Evolutionary conservation across 2,113 vertebrate genomes (phyloP).

Genomic region (Gnathonemus longibarbis): DNA sequence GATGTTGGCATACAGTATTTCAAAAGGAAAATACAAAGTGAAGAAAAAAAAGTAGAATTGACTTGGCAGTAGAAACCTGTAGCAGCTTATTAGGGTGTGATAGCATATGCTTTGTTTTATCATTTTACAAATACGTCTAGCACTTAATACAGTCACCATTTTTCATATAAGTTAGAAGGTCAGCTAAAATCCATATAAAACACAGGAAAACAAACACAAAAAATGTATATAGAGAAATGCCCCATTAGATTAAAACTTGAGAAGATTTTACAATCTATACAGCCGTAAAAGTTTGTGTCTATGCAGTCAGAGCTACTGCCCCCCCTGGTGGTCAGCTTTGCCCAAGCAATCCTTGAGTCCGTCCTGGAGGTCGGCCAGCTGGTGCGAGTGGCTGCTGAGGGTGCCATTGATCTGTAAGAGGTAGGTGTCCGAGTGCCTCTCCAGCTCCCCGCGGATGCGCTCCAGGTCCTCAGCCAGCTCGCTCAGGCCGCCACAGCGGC

Average conservation of each 20-base stretch:
- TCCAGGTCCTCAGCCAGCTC: conserved; percentile 67
- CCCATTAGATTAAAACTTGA: conserved; percentile 42
- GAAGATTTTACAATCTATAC: conserved; percentile 47
- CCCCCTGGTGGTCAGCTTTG: conserved; percentile 57
- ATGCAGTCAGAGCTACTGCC: conserved; percentile 45
- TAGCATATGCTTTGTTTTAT: conserved; percentile 40
- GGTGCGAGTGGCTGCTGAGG: conserved; percentile 68
- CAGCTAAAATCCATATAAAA: conserved; percentile 41
- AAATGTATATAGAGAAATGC: conserved; percentile 42
- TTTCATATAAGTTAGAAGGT: conserved; percentile 65
- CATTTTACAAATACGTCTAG: conserved; percentile 37
- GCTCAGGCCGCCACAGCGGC: conserved; percentile 65
- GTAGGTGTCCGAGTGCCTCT: conserved; percentile 70
- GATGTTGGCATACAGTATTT: conserved; percentile 48
- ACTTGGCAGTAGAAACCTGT: conserved; percentile 54
- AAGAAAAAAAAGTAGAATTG: conserved; percentile 37
- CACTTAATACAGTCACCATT: conserved; percentile 47
- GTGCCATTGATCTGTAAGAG: conserved; percentile 78
- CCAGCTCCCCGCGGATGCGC: conserved; percentile 65
- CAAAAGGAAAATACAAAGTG: conserved; percentile 38
- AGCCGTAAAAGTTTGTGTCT: conserved; percentile 29
- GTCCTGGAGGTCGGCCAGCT: conserved; percentile 73
- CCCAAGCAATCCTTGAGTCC: conserved; percentile 72
- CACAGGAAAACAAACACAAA: conserved; percentile 35
- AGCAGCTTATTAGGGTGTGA: conserved; percentile 56